Evolutionary conservation across 2,888 invertebrate genomes (phyloP).

Genomic region (Heteropelma amictum): DNA sequence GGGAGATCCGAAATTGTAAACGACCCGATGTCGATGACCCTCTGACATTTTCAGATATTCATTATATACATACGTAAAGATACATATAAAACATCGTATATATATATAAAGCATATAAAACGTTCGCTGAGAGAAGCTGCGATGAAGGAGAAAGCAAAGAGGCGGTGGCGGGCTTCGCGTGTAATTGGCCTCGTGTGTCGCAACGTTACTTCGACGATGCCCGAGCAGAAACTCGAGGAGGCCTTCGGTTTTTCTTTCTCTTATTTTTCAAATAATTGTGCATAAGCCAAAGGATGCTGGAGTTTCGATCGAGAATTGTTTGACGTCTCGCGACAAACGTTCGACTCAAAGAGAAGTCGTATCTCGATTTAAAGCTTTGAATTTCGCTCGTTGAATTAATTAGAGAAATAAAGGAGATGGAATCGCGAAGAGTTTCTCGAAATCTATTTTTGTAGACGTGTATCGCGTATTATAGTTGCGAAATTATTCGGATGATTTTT

Average conservation of each 20-base stretch:
- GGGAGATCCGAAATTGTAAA: conserved; percentile 49
- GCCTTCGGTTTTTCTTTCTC: conserved; percentile 19
- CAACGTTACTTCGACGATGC: conserved; percentile 52
- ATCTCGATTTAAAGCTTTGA: too few species aligned
- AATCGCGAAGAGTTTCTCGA: too few species aligned
- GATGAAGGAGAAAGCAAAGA: conserved; percentile 74
- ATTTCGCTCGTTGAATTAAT: too few species aligned
- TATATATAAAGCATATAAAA: conserved; percentile 8
- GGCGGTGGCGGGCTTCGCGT: conserved; percentile 66
- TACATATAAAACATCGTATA: conserved; percentile 6
- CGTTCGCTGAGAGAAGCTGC: conserved; percentile 14
- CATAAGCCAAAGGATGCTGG: conserved; percentile 18
- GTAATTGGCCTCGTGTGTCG: conserved; percentile 71
- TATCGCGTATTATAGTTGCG: too few species aligned
- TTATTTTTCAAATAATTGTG: conserved; percentile 13
- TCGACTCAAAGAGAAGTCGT: neutral
- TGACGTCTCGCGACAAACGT: neutral
- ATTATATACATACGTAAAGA: neutral
- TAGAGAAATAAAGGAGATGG: too few species aligned
- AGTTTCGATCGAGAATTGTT: conserved; percentile 18
- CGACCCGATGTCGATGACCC: conserved; percentile 67
- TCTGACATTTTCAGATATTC: conserved; percentile 72
- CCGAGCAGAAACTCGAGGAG: conserved; percentile 10
- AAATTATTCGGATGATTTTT: too few species aligned
- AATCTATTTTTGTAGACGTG: too few species aligned